A percentile compares a stretch with the other conserved stretches of the same genome.
phyloP scores from a whole-genome alignment of 2,888 invertebrate species.

The Microctonus aethiopoides region DNA sequence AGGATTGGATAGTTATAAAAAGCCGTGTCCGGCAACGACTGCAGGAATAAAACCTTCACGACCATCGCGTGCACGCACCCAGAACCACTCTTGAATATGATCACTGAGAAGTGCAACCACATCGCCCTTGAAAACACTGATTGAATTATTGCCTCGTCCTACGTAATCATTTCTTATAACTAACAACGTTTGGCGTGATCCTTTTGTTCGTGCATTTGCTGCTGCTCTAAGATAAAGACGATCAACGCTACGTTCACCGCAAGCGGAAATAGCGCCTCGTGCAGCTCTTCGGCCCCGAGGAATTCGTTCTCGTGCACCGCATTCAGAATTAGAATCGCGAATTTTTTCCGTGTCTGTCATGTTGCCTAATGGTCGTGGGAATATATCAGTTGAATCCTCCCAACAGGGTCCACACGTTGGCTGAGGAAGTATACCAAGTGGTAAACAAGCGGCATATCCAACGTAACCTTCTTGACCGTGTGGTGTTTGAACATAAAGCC shows the following conservation, averaged over 20 bases:
- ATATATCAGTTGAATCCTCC: slow-evolving; percentile 85
- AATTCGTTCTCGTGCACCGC: slow-evolving; percentile 70
- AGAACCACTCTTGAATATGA: slow-evolving; percentile 80
- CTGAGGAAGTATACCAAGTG: slow-evolving; percentile 79
- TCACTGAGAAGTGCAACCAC: slow-evolving; percentile 78
- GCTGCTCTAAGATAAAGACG: slow-evolving; percentile 75
- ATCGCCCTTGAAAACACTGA: slow-evolving; percentile 78
- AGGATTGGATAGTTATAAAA: slow-evolving; percentile 69
- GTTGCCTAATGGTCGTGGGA: slow-evolving; percentile 84
- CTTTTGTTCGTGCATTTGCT: slow-evolving; percentile 59
- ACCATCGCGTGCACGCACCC: slow-evolving; percentile 78
- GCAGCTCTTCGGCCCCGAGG: slow-evolving; percentile 60
- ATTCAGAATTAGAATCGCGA: slow-evolving; percentile 77
- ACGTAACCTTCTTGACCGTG: slow-evolving; percentile 88
- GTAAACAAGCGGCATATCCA: slow-evolving; percentile 80
- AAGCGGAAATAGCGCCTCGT: slow-evolving; percentile 66
- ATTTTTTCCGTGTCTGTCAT: slow-evolving; percentile 83
- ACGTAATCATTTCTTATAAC: slow-evolving; percentile 78
- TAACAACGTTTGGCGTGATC: slow-evolving; percentile 76
- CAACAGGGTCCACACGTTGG: slow-evolving; percentile 76
- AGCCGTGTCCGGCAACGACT: slow-evolving; percentile 81
- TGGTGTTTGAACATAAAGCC: slow-evolving; percentile 88
- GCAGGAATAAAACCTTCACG: slow-evolving; percentile 83
- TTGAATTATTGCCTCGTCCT: slow-evolving; percentile 71
- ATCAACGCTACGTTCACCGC: slow-evolving; percentile 80